Base-by-base conservation (phyloP, 2,888 invertebrate species). In the Galeruca laticollis region DNA sequence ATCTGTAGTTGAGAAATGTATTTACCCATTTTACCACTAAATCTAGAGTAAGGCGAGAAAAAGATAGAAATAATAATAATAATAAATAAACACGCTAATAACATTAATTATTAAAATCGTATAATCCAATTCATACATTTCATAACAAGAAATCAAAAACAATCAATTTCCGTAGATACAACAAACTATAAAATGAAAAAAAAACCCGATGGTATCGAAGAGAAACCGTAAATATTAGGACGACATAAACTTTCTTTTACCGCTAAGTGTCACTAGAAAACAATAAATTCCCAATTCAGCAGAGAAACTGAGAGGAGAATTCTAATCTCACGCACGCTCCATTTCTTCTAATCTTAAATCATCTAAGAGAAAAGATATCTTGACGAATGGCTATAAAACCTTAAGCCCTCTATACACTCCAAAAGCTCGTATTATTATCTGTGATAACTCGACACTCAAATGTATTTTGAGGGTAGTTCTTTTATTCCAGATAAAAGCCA, bases 271-370 rank as follows among this genome's bases (percentile, higher is more conserved):
- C 56, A 60, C 60, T 51, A 60, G 65, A 64, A 72, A 68, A 70
- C 69, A 69, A 76, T 75, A 76, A 76, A 75, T 73, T 65, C 69
- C 66, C 60, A 49, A 68, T 75, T 75, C 73, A 73, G n/a, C n/a
- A 63, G 71, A 68, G 73, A 77, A 79, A 80, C 75, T 75, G 75
- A 21, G 33, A 79, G 73, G 74, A 76, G 79, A 78, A 80, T 78
- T 80, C 81, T 82, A 82, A 83, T 83, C 82, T 82, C 71, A 71
- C 57, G 77, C 80, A 82, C 83, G 80, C 81, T 81, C 82, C 83
- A 83, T 82, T 84, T 81, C 82, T 74, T 78, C 77, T 80, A 82
- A 82, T 83, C 82, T 79, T 80, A 82, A 82, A 83, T 83, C 82
- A 82, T 81, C 79, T n/a, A 77, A 78, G 54, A 71, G 70, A 76